Evolutionary conservation across 2,888 invertebrate genomes (phyloP).

Genomic region (Apodemia mormo): DNA sequence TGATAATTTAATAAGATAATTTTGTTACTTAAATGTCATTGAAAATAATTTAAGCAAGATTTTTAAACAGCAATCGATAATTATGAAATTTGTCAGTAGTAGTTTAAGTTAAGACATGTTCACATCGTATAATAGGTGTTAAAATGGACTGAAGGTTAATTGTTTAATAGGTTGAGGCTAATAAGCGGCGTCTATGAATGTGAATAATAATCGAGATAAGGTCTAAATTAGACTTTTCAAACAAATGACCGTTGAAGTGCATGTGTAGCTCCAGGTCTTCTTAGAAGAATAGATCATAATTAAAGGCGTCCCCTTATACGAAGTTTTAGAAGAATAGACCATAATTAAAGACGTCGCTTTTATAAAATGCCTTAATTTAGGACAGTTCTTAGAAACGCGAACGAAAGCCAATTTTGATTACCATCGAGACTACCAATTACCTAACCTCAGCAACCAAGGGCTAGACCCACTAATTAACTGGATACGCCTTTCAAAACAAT

Average conservation of each 20-base stretch:
- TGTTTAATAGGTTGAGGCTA: neutral
- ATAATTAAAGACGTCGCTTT: too few species aligned
- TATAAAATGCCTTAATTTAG: too few species aligned
- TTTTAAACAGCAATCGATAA: constrained; percentile 9
- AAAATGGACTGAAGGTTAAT: constrained; percentile 6
- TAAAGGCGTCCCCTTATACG: too few species aligned
- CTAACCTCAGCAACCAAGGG: too few species aligned
- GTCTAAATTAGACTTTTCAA: neutral
- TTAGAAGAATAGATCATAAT: too few species aligned
- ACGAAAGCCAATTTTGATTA: too few species aligned
- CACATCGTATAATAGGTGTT: neutral
- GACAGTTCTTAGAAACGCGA: too few species aligned
- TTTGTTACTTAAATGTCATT: constrained; percentile 13
- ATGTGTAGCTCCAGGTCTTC: too few species aligned
- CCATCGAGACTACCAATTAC: too few species aligned
- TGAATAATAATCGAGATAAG: neutral
- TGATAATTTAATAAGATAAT: constrained; percentile 6
- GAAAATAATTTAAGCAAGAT: constrained; percentile 11
- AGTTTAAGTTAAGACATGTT: constrained; percentile 3
- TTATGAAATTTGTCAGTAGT: constrained; percentile 9
- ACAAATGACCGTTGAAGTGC: neutral
- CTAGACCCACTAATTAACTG: too few species aligned
- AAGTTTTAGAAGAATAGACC: too few species aligned
- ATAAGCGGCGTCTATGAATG: neutral
- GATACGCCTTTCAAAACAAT: too few species aligned